Evolutionary conservation across 2,113 vertebrate species (phyloP).

Genomic region (Onychorhynchus coronatus): DNA sequence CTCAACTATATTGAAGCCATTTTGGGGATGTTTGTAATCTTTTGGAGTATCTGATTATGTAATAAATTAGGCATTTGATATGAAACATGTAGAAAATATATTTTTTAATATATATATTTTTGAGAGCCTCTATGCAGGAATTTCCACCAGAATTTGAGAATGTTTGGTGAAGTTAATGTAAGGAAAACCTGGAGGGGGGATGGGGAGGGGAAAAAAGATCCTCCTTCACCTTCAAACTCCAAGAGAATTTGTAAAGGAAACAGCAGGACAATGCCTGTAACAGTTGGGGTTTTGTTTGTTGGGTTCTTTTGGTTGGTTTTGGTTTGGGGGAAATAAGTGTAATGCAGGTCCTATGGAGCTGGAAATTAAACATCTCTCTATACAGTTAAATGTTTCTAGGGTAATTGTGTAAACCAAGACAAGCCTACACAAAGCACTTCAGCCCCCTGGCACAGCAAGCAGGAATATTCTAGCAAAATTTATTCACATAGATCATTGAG

Average conservation of each 20-base stretch:
- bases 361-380: not conserved
- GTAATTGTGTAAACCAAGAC: not conserved
- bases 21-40: not conserved
- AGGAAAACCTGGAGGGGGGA: rapidly evolving
- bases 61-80: not conserved
- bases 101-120: too few relatives aligned
- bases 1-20: not conserved
- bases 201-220: too few relatives aligned
- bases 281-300: not conserved
- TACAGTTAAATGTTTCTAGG: not conserved
- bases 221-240: not conserved
- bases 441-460: not conserved
- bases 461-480: not conserved
- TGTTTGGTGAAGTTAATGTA: not conserved
- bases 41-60: not conserved
- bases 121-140: not conserved
- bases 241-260: not conserved
- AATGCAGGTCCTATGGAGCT: not conserved
- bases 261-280: not conserved
- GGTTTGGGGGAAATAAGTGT: not conserved
- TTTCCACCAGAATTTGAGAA: not conserved
- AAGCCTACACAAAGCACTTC: not conserved
- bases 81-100: not conserved
- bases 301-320: not conserved
- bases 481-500: not conserved